Evolutionary conservation across 2,888 invertebrate species (phyloP), one percentile per base, ranked within the genome.

Genomic region (Himalopsyche anomala): DNA sequence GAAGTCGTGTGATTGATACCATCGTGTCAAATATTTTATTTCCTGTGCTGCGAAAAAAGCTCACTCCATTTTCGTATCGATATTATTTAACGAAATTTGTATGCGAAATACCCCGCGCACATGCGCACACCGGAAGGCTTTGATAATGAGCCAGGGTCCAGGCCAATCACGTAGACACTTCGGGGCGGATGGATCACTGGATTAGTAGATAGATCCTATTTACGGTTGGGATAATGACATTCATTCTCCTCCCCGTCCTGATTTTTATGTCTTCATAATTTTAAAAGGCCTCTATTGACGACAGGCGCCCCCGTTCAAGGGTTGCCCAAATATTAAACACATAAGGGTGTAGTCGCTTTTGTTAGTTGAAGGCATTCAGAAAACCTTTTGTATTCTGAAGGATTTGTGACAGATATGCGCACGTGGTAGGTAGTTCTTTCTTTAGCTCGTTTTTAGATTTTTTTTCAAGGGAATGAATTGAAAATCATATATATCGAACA

Each of bases 231-330:
- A 84, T 84, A 87, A 87, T 87, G 87, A 87, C 85, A 85, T 82
- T 74, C 85, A 83, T 82, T 84, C 54, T 38, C 82, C 81, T 28
- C 81, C 28, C 45, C 79, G 84, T 80, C 85, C 83, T 87, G 87
- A 87, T 87, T 85, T 87, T 86, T 86, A 87, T 83, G 86, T 85
- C 86, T 85, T 86, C 86, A 85, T 87, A 86, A 85, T 87, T 85
- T 85, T 85, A 74, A 69, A 82, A 85, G 51, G 82, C 74, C 45
- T 11, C 85, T 40, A 83, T 83, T 85, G 87, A 84, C 56, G 86
- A 69, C 54, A 56, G 74, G 36, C 74, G 36, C 62, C 62, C 51
- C 15, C 12, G 51, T 51, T 51, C 62, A 62, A 62, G 62, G 62
- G 62, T 62, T 62, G 19, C 62, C 62, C 8, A 62, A 62, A 62